Base-by-base conservation (phyloP, 2,888 invertebrate genomes). In the Rhamnusium bicolor region DNA sequence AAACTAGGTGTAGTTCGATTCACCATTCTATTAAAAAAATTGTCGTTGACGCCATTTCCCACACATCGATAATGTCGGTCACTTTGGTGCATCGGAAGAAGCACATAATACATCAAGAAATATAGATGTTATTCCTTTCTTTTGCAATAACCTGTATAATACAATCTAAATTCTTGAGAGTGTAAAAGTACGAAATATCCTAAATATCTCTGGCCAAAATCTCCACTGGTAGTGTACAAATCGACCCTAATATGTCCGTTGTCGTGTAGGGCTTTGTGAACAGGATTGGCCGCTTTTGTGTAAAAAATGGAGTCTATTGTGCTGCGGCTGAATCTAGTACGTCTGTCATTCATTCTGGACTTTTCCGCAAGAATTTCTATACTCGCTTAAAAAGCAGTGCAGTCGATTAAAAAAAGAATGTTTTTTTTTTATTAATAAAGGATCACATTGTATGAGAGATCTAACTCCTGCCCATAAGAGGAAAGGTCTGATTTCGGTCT, bases 181-280 rank as follows among this genome's bases (percentile, higher is more conserved):
- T 4, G 40, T 40, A 40, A 14, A 10, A 12, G n/a, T 40, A 12
- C n/a, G 0, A 12, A 2, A 54, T n/a, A 27, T 24, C 54, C 51
- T 8, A 18, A 18, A 18, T 51, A 51, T 51, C 51, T 19, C n/a
- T 54, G 54, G 60, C 69, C 66, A 54, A 69, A 65, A 74, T 74
- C 69, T 69, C 62, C 58, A 46, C 54, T 63, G 66, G 66, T 63
- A 61, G 27, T 65, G 53, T 65, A 40, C 66, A 67, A 72, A 73
- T 72, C 63, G 71, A 32, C 54, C 51, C 65, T 63, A 72, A 75
- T 75, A 72, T 67, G 70, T 70, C 73, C 49, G 65, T 67, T 68
- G 72, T 71, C 49, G 27, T 46, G 47, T 65, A 65, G 49, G 53
- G 69, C 21, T 69, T 73, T 73, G 73, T 51, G 60, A 51, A 18